Conservation (phyloP, 2,797 vertebrate species). For the Bufotes viridis region DNA sequence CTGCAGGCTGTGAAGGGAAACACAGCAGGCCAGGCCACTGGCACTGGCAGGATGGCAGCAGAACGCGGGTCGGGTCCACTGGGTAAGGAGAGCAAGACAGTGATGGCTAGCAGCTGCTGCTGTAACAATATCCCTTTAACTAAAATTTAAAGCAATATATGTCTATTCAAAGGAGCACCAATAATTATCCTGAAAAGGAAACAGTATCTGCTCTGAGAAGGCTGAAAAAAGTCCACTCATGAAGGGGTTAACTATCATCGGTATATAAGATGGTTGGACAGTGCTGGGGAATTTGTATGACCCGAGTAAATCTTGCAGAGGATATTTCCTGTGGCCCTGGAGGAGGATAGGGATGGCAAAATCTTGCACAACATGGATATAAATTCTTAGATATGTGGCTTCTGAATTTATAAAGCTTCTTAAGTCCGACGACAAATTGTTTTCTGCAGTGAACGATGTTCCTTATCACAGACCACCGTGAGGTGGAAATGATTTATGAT, state of each 20-base stretch:
- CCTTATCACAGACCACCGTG: conserved; percentile 32
- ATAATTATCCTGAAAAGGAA: too few species aligned
- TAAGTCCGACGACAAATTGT: conserved; percentile 9
- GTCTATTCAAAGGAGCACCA: too few species aligned
- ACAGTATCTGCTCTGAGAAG: too few species aligned
- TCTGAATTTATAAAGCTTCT: conserved; percentile 7
- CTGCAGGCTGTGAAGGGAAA: too few species aligned
- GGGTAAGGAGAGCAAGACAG: too few species aligned
- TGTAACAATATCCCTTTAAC: too few species aligned
- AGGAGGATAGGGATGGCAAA: not conserved
- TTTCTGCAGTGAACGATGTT: conserved; percentile 36
- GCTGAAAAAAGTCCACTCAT: not conserved
- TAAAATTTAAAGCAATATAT: too few species aligned
- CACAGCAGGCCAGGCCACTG: too few species aligned
- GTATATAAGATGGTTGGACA: not conserved
- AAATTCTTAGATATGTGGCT: conserved; percentile 7
- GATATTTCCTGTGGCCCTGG: not conserved
- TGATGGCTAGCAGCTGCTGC: too few species aligned
- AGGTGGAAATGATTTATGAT: conserved; percentile 48
- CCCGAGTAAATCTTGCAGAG: not conserved
- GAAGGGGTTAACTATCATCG: not conserved
- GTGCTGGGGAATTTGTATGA: not conserved
- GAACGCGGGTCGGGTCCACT: too few species aligned
- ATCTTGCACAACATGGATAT: not conserved
- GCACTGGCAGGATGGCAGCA: too few species aligned